These are phyloP conservation scores for Drosophila persimilis DNA, from an alignment of 1,140 invertebrate species.

Conservation along the genomic window DNA sequence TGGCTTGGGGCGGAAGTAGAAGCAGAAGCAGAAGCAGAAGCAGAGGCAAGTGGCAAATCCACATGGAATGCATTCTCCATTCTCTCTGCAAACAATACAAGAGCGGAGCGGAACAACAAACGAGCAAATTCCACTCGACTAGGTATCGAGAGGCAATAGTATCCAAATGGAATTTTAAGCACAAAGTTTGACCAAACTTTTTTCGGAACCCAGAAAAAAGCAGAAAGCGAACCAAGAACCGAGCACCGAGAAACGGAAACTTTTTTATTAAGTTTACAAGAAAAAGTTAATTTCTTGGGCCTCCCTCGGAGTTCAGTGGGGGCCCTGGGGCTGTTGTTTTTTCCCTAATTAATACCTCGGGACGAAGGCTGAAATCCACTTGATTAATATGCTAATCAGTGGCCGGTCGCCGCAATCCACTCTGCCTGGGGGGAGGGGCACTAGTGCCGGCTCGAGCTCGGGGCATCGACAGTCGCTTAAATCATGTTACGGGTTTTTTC, in stretches of 20 bases:
- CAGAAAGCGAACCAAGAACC: constrained; percentile 20
- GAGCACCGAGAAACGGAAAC: constrained; percentile 45
- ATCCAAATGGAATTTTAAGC: constrained; percentile 50
- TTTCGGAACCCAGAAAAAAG: constrained; percentile 5
- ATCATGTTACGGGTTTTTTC: constrained; percentile 37
- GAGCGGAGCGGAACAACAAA: constrained; percentile 1
- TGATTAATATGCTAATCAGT: constrained; percentile 77
- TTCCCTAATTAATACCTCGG: constrained; percentile 70
- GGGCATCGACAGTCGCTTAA: constrained; percentile 38
- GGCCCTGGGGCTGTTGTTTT: constrained; percentile 43
- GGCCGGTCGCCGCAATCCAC: not conserved
- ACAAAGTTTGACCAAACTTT: constrained; percentile 47
- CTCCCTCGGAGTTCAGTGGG: constrained; percentile 1
- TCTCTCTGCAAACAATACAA: not conserved
- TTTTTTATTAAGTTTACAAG: constrained; percentile 77
- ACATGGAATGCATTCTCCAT: constrained; percentile 31
- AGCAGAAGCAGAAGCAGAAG: too few relatives aligned
- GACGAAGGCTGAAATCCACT: constrained; percentile 41
- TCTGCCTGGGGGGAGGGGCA: not conserved
- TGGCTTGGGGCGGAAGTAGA: not conserved
- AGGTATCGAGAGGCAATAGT: constrained; percentile 35
- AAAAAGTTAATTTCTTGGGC: constrained; percentile 59
- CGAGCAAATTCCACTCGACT: constrained; percentile 38
- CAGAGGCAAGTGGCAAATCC: not conserved
- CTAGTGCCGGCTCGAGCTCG: not conserved